Base-by-base conservation (phyloP, 2,888 invertebrate genomes). In the Synanthedon vespiformis region DNA sequence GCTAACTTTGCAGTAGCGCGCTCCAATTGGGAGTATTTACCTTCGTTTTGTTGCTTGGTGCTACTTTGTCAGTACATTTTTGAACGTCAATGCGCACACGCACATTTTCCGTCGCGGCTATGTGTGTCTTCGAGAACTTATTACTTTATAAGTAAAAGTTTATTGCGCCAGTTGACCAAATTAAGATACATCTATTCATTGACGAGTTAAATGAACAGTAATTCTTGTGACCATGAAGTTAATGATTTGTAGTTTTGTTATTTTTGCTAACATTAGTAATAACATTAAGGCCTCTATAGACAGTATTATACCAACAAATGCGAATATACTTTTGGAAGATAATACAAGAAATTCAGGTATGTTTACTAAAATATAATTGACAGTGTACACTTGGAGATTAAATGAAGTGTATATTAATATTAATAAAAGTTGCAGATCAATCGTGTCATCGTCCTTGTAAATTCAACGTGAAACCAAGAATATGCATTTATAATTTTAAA, bases 381-480 rank as follows among this genome's bases (percentile, higher is more conserved):
- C 5, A 27, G 14, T 10, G 8, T 34, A 34, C 34, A 49, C 5
- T 16, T 14, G 4, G 18, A 16, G 8, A 49, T 34, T 34, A 34
- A 34, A 34, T 34, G 10, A 34, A 16, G 22, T 3, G 0, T 48
- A 11, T 14, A 18, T 16, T 34, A 13, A 53, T 27, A 27, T 47
- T 44, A 40, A 34, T 12, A 55, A 53, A 52, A 58, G 60, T 78
- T 72, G 52, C 78, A 86, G 86, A 77, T 54, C 73, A 73, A 67
- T 77, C 82, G 22, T 88, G 88, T 60, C 68, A 77, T 55, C 75
- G 88, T 61, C 88, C 84, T 64, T 88, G 88, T 65, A 88, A 88
- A 65, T 82, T 87, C 65, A 86, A 87, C 60, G 85, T 82, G 41
- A 87, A 87, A 58, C 88, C 88, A 2, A 73, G 80, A 44, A 68